Evolutionary conservation across 2,888 invertebrate genomes (phyloP), one percentile per base, ranked within the genome.

Genomic region (Lasioglossum lativentre): DNA sequence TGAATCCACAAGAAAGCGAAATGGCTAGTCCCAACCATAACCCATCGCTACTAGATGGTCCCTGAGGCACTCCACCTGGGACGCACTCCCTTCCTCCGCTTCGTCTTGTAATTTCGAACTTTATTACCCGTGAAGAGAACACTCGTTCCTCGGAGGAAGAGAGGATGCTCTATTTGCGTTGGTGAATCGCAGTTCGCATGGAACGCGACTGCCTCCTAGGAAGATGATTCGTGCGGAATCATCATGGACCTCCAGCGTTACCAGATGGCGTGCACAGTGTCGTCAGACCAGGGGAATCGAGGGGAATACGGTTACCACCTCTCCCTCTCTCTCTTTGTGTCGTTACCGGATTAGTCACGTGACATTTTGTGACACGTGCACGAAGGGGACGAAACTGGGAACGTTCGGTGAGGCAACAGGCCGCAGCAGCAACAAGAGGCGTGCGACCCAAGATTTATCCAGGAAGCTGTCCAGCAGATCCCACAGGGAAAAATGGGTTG

Each of bases 111-210:
- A 56, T 27, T 40, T 34, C 56, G 40, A 14, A 4, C 30, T 45
- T n/a, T 70, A 66, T 73, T 73, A 52, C n/a, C n/a, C n/a, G 34
- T 16, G 40, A 63, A 34, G 59, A 59, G 80, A 75, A 75, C 83
- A 59, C 30, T 80, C 47, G 27, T 68, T 70, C 30, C 38, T 27
- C 52, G 52, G 38, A 52, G 38, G 52, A 59, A 42, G 38, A 40
- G 30, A 63, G 34, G 75, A 71, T 30, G 82, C 27, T 79, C 78
- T 68, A 68, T 77, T 83, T 79, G 74, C 71, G 56, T 40, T 30
- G 42, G 19, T 38, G 38, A 42, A 38, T 34, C 66, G 66, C 19
- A 34, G 23, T 68, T n/a, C 38, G 3, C 38, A 12, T 52, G 30
- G 63, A 47, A 42, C 42, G 71, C 30, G 34, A 52, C 14, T 63